Evolutionary conservation across 1,140 invertebrate species (phyloP).

Genomic region (Atta colombica): DNA sequence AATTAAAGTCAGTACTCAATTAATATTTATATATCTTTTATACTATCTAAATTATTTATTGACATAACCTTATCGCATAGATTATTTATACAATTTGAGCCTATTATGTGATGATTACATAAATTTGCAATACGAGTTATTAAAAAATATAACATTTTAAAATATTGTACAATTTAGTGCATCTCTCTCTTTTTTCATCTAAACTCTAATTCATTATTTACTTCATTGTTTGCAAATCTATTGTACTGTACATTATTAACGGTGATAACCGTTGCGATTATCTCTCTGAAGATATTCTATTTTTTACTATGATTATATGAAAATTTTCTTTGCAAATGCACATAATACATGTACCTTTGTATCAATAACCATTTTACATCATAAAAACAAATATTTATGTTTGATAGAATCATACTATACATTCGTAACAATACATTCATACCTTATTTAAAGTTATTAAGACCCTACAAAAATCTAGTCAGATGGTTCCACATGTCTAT

Average conservation of each 20-base stretch:
- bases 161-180: conserved; percentile 60
- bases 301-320: conserved; percentile 30
- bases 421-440: conserved; percentile 13
- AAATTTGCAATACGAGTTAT: conserved; percentile 44
- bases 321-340: conserved; percentile 19
- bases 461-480: not conserved
- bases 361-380: not conserved
- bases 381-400: not conserved
- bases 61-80: conserved; percentile 18
- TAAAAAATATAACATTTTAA: conserved; percentile 77
- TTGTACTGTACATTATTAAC: conserved; percentile 67
- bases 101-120: conserved; percentile 33
- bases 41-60: conserved; percentile 38
- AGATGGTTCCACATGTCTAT: conserved; percentile 26
- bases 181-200: not conserved
- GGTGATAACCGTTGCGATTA: conserved; percentile 29
- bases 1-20: not conserved
- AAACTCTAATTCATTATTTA: not conserved
- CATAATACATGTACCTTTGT: conserved; percentile 46
- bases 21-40: not conserved
- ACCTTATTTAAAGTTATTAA: conserved; percentile 26
- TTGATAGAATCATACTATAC: conserved; percentile 16
- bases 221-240: conserved; percentile 22
- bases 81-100: not conserved
- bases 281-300: not conserved